phyloP scores from a whole-genome alignment of 2,797 vertebrate species.

The Carduelis carduelis region DNA sequence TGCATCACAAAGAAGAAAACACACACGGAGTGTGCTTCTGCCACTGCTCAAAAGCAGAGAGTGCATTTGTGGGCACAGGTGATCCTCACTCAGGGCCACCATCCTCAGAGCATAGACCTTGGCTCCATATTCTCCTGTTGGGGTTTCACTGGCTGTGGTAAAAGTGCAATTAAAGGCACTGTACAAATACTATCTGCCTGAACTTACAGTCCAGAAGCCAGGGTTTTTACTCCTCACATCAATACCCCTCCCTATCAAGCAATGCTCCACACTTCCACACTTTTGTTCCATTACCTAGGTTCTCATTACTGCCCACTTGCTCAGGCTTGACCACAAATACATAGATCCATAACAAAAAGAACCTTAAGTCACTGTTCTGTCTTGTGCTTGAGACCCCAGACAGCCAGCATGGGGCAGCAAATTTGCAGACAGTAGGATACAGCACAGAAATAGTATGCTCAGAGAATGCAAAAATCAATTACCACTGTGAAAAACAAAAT shows the following conservation, averaged over 20 bases:
- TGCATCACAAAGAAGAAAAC: background rate
- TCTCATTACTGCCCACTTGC: background rate
- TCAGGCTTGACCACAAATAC: background rate
- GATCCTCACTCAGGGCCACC: background rate
- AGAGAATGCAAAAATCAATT: background rate
- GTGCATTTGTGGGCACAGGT: background rate
- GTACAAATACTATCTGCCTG: background rate
- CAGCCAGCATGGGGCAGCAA: background rate
- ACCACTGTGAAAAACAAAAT: background rate
- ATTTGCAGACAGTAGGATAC: background rate
- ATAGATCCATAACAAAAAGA: background rate
- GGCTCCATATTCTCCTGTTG: background rate
- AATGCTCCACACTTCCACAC: rapidly evolving
- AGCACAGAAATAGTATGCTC: background rate
- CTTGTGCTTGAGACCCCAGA: background rate
- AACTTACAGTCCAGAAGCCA: background rate
- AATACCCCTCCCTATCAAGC: background rate
- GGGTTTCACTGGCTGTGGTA: background rate
- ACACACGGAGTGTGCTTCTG: rapidly evolving
- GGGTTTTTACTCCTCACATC: background rate
- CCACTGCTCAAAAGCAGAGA: background rate
- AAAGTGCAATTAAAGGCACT: background rate
- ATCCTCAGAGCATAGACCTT: background rate
- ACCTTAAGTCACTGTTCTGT: background rate
- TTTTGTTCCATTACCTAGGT: background rate